Conservation (phyloP, 1,140 invertebrate species). For the Lepidurus arcticus region DNA sequence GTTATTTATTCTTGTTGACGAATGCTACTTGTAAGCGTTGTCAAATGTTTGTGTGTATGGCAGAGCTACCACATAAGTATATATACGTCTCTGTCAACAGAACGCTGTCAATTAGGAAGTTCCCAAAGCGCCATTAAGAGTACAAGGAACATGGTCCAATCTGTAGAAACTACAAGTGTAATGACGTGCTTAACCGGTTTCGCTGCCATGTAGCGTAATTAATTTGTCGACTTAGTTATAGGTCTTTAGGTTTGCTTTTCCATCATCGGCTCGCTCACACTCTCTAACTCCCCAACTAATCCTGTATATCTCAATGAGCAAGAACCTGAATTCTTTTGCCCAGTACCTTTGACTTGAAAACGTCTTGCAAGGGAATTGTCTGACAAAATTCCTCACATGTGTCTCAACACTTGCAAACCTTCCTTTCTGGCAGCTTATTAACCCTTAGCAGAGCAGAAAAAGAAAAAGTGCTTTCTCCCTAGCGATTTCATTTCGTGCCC, state of each 20-base stretch:
- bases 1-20: not conserved
- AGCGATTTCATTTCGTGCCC: not conserved
- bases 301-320: not conserved
- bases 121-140: not conserved
- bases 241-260: conserved; percentile 1
- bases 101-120: conserved; percentile 4
- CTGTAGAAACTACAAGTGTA: conserved; percentile 5
- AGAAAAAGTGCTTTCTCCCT: not conserved
- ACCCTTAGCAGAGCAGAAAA: not conserved
- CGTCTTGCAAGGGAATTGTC: not conserved
- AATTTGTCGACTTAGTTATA: not conserved
- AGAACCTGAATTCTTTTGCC: not conserved
- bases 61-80: not conserved
- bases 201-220: conserved; percentile 18
- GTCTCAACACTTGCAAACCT: not conserved
- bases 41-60: not conserved
- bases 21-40: conserved; percentile 13
- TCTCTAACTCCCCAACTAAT: conserved; percentile 16
- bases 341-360: not conserved
- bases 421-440: not conserved
- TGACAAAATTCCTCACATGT: not conserved
- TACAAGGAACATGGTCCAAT: not conserved
- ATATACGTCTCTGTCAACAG: conserved; percentile 3
- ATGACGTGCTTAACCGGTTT: conserved; percentile 19
- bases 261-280: not conserved